Conservation (phyloP, 2,797 vertebrate genomes). For the Lophotriccus pileatus region DNA sequence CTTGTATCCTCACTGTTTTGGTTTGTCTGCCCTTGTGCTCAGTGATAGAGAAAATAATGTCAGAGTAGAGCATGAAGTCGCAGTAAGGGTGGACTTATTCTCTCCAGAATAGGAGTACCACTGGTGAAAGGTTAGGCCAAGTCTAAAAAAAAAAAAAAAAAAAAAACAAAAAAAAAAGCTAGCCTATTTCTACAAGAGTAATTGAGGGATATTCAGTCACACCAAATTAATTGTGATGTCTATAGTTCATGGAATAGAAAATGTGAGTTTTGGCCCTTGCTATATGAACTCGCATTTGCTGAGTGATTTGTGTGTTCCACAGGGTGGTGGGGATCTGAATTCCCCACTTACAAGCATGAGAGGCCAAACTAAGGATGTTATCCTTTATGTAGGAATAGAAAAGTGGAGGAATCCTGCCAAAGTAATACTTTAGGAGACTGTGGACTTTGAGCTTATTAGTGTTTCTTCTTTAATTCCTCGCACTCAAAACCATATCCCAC, state of each 20-base stretch:
- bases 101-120: background rate
- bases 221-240: background rate
- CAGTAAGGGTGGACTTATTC: background rate
- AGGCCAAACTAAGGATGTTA: background rate
- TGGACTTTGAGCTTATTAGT: background rate
- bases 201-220: background rate
- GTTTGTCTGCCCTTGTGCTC: background rate
- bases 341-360: background rate
- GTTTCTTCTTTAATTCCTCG: background rate
- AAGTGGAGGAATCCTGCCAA: background rate
- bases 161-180: too few species aligned
- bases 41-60: background rate
- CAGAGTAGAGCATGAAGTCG: background rate
- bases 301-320: background rate
- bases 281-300: background rate
- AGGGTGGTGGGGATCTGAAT: background rate
- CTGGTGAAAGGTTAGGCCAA: background rate
- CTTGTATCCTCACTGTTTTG: background rate
- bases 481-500: background rate
- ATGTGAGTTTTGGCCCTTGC: background rate
- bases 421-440: background rate
- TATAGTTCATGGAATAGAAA: background rate
- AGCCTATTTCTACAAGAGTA: background rate
- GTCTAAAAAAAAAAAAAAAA: background rate
- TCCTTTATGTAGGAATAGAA: background rate